Evolutionary conservation across 2,888 invertebrate species (phyloP).

Genomic region (Drosophila emarginata): DNA sequence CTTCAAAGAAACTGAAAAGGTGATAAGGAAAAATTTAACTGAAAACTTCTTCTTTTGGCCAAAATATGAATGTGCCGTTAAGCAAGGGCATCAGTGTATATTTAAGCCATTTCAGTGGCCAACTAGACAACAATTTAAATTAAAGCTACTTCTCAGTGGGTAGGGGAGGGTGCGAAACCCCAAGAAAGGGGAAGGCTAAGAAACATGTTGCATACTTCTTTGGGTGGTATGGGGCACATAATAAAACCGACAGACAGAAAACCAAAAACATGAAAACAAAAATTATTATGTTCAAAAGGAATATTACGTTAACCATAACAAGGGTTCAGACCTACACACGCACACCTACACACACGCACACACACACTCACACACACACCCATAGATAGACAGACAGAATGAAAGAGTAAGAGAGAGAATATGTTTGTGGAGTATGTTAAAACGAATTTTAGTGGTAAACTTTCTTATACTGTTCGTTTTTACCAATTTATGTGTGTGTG

Average conservation of each 20-base stretch:
- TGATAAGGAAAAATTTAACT: too few relatives aligned
- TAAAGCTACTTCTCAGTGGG: not conserved
- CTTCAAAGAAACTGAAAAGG: too few relatives aligned
- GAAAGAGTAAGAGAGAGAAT: too few relatives aligned
- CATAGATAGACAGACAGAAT: not conserved
- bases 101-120: not conserved
- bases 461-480: not conserved
- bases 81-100: not conserved
- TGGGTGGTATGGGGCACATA: not conserved
- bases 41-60: not conserved
- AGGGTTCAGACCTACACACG: slow-evolving; percentile 20
- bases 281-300: slow-evolving; percentile 56
- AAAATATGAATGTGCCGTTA: not conserved
- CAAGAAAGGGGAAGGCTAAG: not conserved
- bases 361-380: not conserved
- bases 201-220: slow-evolving; percentile 37
- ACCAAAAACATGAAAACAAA: not conserved
- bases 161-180: too few relatives aligned
- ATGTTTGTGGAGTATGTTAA: not conserved
- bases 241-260: slow-evolving; percentile 15
- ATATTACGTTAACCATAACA: slow-evolving; percentile 64
- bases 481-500: not conserved
- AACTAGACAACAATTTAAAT: not conserved
- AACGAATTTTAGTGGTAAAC: slow-evolving; percentile 1
- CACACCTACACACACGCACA: not conserved